Evolutionary conservation across 1,140 invertebrate genomes (phyloP), one percentile per base, ranked within the genome.

Genomic region (Chironomus striatipennis): DNA sequence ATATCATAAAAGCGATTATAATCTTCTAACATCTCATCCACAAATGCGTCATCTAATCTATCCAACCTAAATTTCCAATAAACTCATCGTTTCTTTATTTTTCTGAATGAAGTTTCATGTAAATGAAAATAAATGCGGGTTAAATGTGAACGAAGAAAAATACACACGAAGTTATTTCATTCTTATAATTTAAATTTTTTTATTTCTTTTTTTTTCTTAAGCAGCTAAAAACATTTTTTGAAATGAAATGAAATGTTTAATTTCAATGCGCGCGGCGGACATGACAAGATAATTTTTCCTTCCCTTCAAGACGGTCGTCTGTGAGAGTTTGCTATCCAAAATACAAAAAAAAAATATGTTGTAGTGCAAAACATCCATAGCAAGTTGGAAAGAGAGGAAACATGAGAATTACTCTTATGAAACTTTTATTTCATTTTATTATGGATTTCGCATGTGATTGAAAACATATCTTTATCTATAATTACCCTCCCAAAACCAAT

Each of bases 381-480:
- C 43, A 47, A 47, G 8, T 15, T n/a, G n/a, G n/a, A 10, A 43
- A 43, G 15, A 47, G 43, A 47, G 43, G 43, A 47, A 47, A 47
- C 43, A 15, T 4, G 15, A 43, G 8, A 47, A 15, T 47, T 47
- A 12, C 43, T 47, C 43, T 47, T 47, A 47, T 47, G 43, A 47
- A 47, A 47, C 9, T 47, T 47, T 47, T 47, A 47, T 47, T 2
- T 8, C 15, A n/a, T 12, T 57, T 5, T n/a, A 12, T 4, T n/a
- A 12, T 57, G 0, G 12, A 5, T 12, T 15, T 57, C 47, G 47
- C 47, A 57, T 57, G 47, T 57, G 9, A 20, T 20, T 70, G 17
- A 21, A 70, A 70, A 70, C 65, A 70, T 70, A 70, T 70, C 65
- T 70, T 70, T 70, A 70, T 70, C 65, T 70, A 70, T 70, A 70